phyloP scores from a whole-genome alignment of 2,888 invertebrate genomes.

The Kuschelorhynchus macadamiae region DNA sequence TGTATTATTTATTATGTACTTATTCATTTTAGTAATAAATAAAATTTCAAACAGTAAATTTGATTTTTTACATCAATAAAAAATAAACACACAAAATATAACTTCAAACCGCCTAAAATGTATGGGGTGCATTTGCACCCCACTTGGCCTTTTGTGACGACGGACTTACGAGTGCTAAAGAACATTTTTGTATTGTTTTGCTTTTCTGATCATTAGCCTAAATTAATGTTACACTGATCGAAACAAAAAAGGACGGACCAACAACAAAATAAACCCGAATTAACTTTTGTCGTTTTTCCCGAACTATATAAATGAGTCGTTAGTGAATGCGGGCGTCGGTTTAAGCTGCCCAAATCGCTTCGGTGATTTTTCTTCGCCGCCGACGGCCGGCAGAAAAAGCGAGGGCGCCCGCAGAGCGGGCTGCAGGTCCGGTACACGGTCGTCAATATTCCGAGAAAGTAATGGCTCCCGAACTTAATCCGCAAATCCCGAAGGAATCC shows the following conservation, averaged over 20 bases:
- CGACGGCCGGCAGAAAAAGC: constrained; percentile 14
- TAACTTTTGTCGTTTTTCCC: constrained; percentile 35
- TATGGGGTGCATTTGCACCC: too few relatives aligned
- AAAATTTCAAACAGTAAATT: too few relatives aligned
- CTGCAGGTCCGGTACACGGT: constrained; percentile 50
- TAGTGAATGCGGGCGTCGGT: constrained; percentile 58
- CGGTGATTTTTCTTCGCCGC: constrained; percentile 57
- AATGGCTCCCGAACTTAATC: constrained; percentile 67
- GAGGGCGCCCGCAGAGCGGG: constrained; percentile 52
- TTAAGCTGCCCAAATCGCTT: constrained; percentile 56
- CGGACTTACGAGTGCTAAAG: too few relatives aligned
- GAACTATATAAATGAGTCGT: constrained; percentile 56
- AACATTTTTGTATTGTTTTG: background rate
- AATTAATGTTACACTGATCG: background rate
- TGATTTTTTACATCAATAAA: too few relatives aligned
- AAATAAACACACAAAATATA: too few relatives aligned
- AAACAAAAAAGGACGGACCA: too few relatives aligned
- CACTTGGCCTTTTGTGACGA: too few relatives aligned
- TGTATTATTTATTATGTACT: too few relatives aligned
- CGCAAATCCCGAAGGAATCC: constrained; percentile 65
- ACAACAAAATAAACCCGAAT: constrained; percentile 6
- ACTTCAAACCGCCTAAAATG: too few relatives aligned
- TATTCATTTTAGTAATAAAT: too few relatives aligned
- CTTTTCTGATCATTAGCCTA: background rate
- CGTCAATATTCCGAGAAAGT: constrained; percentile 65